Conservation (phyloP, 2,113 vertebrate genomes). For the Chaetura pelagica region DNA sequence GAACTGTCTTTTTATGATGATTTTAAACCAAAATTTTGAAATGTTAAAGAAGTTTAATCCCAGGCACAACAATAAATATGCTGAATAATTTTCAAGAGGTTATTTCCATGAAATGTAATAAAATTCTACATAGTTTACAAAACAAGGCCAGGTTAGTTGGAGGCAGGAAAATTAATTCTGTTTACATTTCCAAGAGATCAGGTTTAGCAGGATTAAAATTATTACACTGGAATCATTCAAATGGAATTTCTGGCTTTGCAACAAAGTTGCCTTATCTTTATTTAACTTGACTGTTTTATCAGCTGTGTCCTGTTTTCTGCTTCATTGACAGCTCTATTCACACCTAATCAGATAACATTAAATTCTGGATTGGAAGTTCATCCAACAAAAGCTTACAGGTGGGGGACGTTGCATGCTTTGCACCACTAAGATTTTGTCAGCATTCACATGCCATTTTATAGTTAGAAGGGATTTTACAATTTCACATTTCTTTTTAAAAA, state of each 20-base stretch:
- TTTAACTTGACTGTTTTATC: constrained; percentile 65
- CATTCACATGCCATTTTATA: neutral
- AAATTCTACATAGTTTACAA: neutral
- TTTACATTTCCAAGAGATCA: neutral
- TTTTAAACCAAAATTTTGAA: neutral
- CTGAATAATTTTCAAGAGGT: neutral
- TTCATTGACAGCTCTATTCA: constrained; percentile 64
- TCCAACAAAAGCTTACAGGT: constrained; percentile 28
- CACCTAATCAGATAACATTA: constrained; percentile 67
- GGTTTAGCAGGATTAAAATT: constrained; percentile 4
- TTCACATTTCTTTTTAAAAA: constrained; percentile 15
- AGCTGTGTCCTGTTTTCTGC: constrained; percentile 73
- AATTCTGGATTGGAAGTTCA: constrained; percentile 27
- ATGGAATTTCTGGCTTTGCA: constrained; percentile 30
- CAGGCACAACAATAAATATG: neutral
- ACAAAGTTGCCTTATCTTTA: constrained; percentile 41
- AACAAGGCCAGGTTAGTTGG: neutral
- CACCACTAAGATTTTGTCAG: constrained; percentile 1
- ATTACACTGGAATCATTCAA: constrained; percentile 14
- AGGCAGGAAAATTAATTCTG: neutral
- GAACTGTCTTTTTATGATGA: neutral
- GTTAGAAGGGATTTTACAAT: neutral
- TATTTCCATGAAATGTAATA: neutral
- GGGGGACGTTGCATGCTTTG: neutral
- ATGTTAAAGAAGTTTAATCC: neutral